Evolutionary conservation across 1,140 invertebrate species (phyloP), one percentile per base, ranked within the genome.

Genomic region (Cydia strobilella): DNA sequence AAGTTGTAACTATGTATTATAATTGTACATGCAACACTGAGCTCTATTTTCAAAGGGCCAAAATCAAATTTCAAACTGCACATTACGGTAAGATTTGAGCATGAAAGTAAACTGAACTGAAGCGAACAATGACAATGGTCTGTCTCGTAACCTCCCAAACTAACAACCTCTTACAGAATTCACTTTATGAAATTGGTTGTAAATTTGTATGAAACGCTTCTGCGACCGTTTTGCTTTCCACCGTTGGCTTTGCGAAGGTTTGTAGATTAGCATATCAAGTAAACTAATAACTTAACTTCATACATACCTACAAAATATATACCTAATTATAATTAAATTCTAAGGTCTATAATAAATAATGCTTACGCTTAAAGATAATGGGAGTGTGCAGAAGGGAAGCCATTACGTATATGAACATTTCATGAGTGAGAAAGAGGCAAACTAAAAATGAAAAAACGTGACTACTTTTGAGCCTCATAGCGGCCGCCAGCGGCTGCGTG

Each of bases 111-210:
- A 59, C 20, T 59, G 54, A 59, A 59, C 54, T 59, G 54, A 23
- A 59, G 54, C 54, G 54, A 20, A 59, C 54, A 59, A 59, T 59
- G 54, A 23, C 54, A 59, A 23, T 59, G 10, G 54, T 7, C 54
- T 59, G 54, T 59, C 54, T 59, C 54, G 54, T 59, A 59, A 59
- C 54, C 54, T 59, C 54, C 20, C 54, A n/a, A 59, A 59, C 54
- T 59, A 59, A 59, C 54, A 59, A 59, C 54, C 54, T 59, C 54
- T 59, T 59, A 59, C 54, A 23, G 54, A 59, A 23, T 59, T 59
- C 54, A 59, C 54, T 59, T 59, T 59, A 59, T 59, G 54, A 59
- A 59, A 59, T 59, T 59, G 54, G 54, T 59, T 59, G 54, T 59
- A 59, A 59, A 59, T 59, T 59, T 59, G 20, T 59, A 59, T 59